Base-by-base conservation (phyloP, 2,113 vertebrate genomes). In the Setophaga kirtlandii region DNA sequence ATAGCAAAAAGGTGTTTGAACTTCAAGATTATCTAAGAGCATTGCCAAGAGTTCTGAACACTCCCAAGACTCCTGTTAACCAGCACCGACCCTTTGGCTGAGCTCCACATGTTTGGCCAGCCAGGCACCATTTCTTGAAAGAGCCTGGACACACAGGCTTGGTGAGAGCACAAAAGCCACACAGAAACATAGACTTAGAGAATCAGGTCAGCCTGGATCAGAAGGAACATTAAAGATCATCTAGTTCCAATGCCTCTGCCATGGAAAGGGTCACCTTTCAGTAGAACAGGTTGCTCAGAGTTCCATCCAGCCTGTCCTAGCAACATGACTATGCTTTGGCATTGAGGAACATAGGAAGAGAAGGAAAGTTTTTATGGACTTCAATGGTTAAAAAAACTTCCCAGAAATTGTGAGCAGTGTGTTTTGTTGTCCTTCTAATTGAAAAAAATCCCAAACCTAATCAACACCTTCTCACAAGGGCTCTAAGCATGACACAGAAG, bases 171-270 rank as follows among this genome's bases (percentile, higher is more conserved):
- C 0, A 0, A 31, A 22, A 58, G 93, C 47, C 39, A 59, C 60
- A 14, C 30, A 76, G 17, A 47, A 59, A 41, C 9, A 30, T 0
- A 10, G n/a, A 35, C 18, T 55, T n/a, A 30, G 0, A 19, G 25
- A 63, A 55, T 47, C 25, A 42, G 49, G 31, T 42, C 0, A 1
- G 27, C 27, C 27, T 63, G 42, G 41, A 15, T 14, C 58, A 41
- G 42, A 63, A 37, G 31, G 12, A 35, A 10, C 47, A 19, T 28
- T 42, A 63, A 63, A 63, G 15, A 49, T 28, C 18, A 56, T 24
- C 12, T 4, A 22, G 17, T 50, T 77, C 31, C 49, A 56, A 9
- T 33, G 14, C 5, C 35, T 47, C 35, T 56, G 25, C 22, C 4
- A 0, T 4, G 8, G 56, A 63, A 23, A 49, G 55, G 30, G 18